These are phyloP conservation scores for Vanessa atalanta DNA, from an alignment of 1,140 invertebrate genomes.

Conservation along the genomic window DNA sequence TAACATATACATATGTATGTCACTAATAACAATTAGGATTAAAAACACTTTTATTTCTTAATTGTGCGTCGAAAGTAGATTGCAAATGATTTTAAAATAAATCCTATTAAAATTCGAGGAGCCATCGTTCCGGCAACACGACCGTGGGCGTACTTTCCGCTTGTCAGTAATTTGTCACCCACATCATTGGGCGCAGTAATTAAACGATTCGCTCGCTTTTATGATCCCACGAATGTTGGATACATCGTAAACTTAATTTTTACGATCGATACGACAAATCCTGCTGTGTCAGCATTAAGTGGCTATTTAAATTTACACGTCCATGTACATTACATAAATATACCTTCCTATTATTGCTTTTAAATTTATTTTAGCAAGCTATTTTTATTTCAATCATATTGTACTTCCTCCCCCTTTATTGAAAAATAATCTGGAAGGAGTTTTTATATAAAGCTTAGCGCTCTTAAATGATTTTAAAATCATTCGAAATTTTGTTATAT, in stretches of 20 bases:
- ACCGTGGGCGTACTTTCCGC: conserved; percentile 15
- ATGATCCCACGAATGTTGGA: conserved; percentile 23
- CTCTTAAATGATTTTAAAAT: too few relatives aligned
- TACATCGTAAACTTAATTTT: conserved; percentile 31
- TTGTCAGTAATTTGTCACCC: conserved; percentile 64
- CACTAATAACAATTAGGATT: too few relatives aligned
- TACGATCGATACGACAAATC: conserved; percentile 22
- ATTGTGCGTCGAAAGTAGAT: too few relatives aligned
- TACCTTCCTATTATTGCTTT: not conserved
- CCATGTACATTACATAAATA: not conserved
- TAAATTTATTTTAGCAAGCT: not conserved
- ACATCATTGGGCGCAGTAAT: conserved; percentile 60
- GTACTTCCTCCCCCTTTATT: too few relatives aligned
- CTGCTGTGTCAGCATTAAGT: not conserved
- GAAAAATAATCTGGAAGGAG: too few relatives aligned
- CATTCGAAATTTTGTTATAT: too few relatives aligned
- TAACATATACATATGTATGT: too few relatives aligned
- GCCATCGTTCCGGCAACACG: conserved; percentile 5
- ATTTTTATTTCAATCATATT: not conserved
- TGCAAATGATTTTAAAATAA: not conserved
- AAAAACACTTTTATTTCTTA: too few relatives aligned
- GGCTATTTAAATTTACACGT: not conserved
- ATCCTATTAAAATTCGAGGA: conserved; percentile 9
- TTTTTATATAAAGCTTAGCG: too few relatives aligned
- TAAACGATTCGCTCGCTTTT: conserved; percentile 47